Evolutionary conservation across 2,888 invertebrate species (phyloP).

Genomic region (Ectemnius continuus): DNA sequence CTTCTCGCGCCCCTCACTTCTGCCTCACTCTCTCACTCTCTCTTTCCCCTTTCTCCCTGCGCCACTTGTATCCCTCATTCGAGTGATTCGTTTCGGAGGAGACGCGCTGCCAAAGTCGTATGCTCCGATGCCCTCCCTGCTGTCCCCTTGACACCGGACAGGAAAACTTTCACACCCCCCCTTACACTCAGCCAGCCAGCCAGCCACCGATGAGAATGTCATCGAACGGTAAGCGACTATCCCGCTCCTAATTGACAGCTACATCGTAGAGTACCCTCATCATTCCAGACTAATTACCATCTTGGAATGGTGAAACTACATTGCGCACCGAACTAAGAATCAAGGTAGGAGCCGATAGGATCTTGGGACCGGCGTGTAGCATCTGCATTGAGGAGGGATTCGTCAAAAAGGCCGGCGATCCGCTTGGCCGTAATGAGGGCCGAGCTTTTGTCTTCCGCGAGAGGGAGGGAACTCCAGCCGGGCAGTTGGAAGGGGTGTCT

Average conservation of each 20-base stretch:
- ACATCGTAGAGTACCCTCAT: no score
- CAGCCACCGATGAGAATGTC: no score
- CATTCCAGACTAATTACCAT: no score
- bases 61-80: not conserved
- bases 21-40: not conserved
- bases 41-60: slow-evolving; percentile 16
- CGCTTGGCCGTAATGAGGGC: slow-evolving; percentile 46
- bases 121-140: no score
- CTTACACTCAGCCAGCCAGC: no score
- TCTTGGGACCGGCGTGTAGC: slow-evolving; percentile 2
- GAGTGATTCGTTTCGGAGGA: no score
- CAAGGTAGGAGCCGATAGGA: slow-evolving; percentile 2
- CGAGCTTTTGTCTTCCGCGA: slow-evolving; percentile 17
- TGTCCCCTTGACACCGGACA: no score
- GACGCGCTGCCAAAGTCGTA: no score
- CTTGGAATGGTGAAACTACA: no score
- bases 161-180: no score
- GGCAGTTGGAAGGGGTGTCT: slow-evolving; percentile 16
- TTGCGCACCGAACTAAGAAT: slow-evolving; percentile 4
- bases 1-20: slow-evolving; percentile 12
- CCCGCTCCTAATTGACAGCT: no score
- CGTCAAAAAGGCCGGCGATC: slow-evolving; percentile 6
- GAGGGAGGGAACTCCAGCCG: not conserved
- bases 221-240: no score
- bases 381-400: slow-evolving; percentile 7